Conservation (phyloP, 1,140 invertebrate genomes). For the Lepidurus arcticus region DNA sequence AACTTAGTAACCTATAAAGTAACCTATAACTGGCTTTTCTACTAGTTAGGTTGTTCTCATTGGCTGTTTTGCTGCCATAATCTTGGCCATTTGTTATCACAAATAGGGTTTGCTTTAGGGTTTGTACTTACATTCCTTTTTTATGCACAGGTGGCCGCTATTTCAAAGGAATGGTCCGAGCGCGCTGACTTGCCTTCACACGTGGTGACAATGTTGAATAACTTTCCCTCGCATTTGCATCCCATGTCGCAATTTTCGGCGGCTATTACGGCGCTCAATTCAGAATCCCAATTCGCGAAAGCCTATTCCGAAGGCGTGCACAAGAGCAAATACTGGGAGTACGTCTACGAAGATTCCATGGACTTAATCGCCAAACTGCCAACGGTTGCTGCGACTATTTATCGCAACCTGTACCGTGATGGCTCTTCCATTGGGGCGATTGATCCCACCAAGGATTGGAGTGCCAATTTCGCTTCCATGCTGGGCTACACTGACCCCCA, state of each 20-base stretch:
- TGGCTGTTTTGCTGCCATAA: too few species aligned
- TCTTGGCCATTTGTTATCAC: too few species aligned
- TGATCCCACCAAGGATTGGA: slow-evolving; percentile 87
- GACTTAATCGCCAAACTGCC: slow-evolving; percentile 93
- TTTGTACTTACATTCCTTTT: slow-evolving; percentile 22
- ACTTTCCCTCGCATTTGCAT: slow-evolving; percentile 87
- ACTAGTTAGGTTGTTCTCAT: too few species aligned
- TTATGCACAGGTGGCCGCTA: slow-evolving; percentile 56
- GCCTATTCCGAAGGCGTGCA: slow-evolving; percentile 80
- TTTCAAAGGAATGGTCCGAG: slow-evolving; percentile 88
- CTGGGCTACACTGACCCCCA: slow-evolving; percentile 76
- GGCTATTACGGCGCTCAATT: slow-evolving; percentile 85
- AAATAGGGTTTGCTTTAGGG: too few species aligned
- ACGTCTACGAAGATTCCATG: slow-evolving; percentile 88
- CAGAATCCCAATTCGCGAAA: slow-evolving; percentile 88
- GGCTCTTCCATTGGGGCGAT: slow-evolving; percentile 82
- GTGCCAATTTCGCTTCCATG: slow-evolving; percentile 86
- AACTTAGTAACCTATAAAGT: too few species aligned
- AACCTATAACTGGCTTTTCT: too few species aligned
- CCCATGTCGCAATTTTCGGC: slow-evolving; percentile 95
- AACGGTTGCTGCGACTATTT: slow-evolving; percentile 90
- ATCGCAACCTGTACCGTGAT: slow-evolving; percentile 79
- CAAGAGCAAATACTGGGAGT: slow-evolving; percentile 85
- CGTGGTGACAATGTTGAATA: slow-evolving; percentile 90
- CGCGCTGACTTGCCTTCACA: slow-evolving; percentile 83